phyloP scores from a whole-genome alignment of 2,888 invertebrate genomes.

The Thereva unica region DNA sequence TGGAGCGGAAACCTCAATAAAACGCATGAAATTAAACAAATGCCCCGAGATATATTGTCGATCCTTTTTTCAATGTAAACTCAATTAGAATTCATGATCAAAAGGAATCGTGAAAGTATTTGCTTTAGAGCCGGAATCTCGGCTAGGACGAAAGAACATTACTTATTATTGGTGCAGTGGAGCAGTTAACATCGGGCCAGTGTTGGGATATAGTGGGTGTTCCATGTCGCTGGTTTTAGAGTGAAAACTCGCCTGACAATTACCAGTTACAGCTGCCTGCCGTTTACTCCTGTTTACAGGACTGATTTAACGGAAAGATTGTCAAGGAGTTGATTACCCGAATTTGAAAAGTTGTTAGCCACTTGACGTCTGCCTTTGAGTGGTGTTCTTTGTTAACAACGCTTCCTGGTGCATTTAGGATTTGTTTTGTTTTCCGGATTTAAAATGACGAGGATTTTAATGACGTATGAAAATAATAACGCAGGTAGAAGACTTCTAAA shows the following conservation, averaged over 20 bases:
- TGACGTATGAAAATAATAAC: neutral
- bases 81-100: constrained; percentile 33
- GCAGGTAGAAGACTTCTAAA: too few relatives aligned
- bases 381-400: neutral
- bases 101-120: constrained; percentile 13
- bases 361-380: constrained; percentile 22
- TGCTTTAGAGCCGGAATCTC: constrained; percentile 8
- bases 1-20: constrained; percentile 28
- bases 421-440: neutral
- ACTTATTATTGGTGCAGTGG: too few relatives aligned
- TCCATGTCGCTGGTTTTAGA: constrained; percentile 33
- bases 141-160: too few relatives aligned
- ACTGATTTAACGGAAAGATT: constrained; percentile 37
- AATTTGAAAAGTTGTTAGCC: constrained; percentile 33
- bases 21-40: constrained; percentile 24
- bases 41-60: constrained; percentile 12
- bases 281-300: constrained; percentile 38
- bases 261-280: constrained; percentile 17
- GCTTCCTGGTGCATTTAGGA: neutral
- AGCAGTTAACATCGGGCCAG: neutral
- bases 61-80: constrained; percentile 2
- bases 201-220: constrained; percentile 25
- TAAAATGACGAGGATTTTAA: neutral
- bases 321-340: constrained; percentile 39
- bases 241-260: constrained; percentile 6